These are phyloP conservation scores for Megamerina dolium DNA, from an alignment of 2,888 invertebrate species.

Conservation along the genomic window DNA sequence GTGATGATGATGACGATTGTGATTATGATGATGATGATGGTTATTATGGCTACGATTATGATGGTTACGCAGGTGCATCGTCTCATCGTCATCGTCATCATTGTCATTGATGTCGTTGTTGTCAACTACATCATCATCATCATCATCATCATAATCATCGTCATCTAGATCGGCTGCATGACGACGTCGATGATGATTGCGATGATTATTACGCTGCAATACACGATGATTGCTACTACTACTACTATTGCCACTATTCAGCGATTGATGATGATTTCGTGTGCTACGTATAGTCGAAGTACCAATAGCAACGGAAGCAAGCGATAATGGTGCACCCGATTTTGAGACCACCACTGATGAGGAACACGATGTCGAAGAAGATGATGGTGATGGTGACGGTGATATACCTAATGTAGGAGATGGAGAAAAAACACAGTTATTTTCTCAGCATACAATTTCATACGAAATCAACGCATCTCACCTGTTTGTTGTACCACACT, in stretches of 20 bases:
- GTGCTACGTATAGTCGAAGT: slow-evolving; percentile 45
- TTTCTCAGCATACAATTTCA: background rate
- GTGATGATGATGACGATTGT: slow-evolving; percentile 41
- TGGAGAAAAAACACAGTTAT: background rate
- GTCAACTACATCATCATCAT: slow-evolving; percentile 29
- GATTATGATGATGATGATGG: slow-evolving; percentile 40
- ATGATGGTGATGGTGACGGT: slow-evolving; percentile 39
- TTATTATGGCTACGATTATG: slow-evolving; percentile 46
- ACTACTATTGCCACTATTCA: slow-evolving; percentile 1
- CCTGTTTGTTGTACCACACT: slow-evolving; percentile 41
- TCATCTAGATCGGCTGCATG: slow-evolving; percentile 40
- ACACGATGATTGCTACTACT: slow-evolving; percentile 24
- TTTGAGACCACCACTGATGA: slow-evolving; percentile 41
- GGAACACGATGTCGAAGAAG: slow-evolving; percentile 40
- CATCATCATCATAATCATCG: slow-evolving; percentile 38
- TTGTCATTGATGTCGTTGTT: slow-evolving; percentile 37
- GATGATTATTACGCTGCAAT: slow-evolving; percentile 38
- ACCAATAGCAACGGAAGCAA: slow-evolving; percentile 39
- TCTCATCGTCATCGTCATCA: slow-evolving; percentile 29
- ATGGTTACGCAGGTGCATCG: too few relatives aligned
- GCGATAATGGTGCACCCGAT: slow-evolving; percentile 36
- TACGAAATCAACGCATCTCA: slow-evolving; percentile 20
- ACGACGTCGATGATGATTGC: slow-evolving; percentile 45
- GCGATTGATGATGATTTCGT: slow-evolving; percentile 33
- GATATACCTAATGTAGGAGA: slow-evolving; percentile 29